Evolutionary conservation across 92 coral and sea anemone species (phyloP), one percentile per base, ranked within the genome.

Genomic region (Parazoanthus swiftii): DNA sequence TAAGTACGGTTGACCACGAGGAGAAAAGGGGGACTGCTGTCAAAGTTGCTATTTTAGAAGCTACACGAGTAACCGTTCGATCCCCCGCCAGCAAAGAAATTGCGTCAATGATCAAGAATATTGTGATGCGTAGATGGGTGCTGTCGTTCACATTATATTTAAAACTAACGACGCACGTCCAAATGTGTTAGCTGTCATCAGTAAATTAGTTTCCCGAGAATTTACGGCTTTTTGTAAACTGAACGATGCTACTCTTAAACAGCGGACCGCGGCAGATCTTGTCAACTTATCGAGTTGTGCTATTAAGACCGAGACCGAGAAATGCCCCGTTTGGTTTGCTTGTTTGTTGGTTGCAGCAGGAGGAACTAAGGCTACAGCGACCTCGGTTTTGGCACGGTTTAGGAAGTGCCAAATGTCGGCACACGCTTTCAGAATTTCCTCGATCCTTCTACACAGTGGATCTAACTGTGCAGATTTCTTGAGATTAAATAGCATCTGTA

Each of bases 291-390:
- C 81, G 10, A 77, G 81, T 26, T 11, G 21, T 20, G 50, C 15
- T 6, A n/a, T 77, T 44, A 51, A 46, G 81, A 26, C 36, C 6
- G 81, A 46, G 9, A 23, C 81, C 21, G 65, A 44, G 18, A 77
- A 75, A 75, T 77, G 81, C 54, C 81, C 81, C 21, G 81, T 43
- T 77, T 77, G 81, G 81, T 77, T 25, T 42, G 63, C 81, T 77
- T 77, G 58, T 8, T n/a, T 77, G 15, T 77, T 56, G 42, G 81
- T 66, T 4, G 81, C 81, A 46, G 46, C 54, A 0, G 81, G 81
- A 10, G 81, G 81, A 39, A 42, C 56, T 21, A 77, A 50, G 7
- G 81, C 63, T 5, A 50, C 81, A 77, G 81, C 81, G 3, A 77
- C 81, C 5, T n/a, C 81, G 46, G 81, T 77, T 44, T 18, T 77